Evolutionary conservation across 1,140 invertebrate species (phyloP), one percentile per base, ranked within the genome.

Genomic region (Gonioctena quinquepunctata): DNA sequence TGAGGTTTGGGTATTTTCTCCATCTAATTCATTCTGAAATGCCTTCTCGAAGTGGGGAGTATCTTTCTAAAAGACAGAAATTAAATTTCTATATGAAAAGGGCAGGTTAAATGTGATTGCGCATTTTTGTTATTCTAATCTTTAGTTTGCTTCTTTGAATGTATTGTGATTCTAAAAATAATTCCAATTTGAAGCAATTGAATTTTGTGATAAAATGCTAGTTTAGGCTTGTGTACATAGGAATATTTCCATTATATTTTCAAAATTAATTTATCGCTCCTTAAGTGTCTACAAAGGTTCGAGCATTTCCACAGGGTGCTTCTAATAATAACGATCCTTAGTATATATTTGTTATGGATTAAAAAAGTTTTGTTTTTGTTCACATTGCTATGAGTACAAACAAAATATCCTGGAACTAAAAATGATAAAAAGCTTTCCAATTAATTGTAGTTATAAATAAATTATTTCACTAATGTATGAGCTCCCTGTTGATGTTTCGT

Each of bases 181-280:
- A 77, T 77, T 77, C 76, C 74, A 76, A 73, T 69, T 69, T 72
- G 59, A 73, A 79, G 78, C 78, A 79, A 79, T 77, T 69, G 68
- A 74, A 74, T 79, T 42, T 79, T 78, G 77, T 79, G 77, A 79
- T 78, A 79, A 73, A 75, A 66, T 69, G 52, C 66, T 75, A 74
- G 69, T 66, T 70, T 76, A 69, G 72, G 67, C 69, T 69, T 62
- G 48, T 75, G 70, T 75, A 76, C 48, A 74, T 77, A 73, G 68
- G 33, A 48, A 33, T 67, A 66, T 64, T 42, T 42, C 11, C 33
- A 11, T 66, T 70, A 70, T 64, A 65, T 63, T 59, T 42, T 72
- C 61, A 68, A 71, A 68, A 72, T 72, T 68, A 68, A 61, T 59
- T 72, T 33, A 62, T 62, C n/a, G 21, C 27, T 69, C 26, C 59